Conservation (phyloP, 2,797 vertebrate genomes). For the Todus mexicanus region DNA sequence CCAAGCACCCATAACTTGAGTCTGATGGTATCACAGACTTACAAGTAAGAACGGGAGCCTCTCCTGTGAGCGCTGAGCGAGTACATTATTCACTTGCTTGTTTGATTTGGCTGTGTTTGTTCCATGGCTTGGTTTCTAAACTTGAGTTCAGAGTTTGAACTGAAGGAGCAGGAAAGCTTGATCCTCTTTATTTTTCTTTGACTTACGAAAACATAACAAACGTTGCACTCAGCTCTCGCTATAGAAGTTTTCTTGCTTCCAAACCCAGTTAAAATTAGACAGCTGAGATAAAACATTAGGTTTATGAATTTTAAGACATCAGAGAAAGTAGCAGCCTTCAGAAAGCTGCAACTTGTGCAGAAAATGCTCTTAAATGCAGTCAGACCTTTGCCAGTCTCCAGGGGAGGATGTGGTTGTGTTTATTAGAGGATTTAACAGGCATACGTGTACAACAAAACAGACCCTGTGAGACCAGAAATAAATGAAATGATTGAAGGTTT, state of each 20-base stretch:
- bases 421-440: background rate
- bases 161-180: background rate
- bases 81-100: background rate
- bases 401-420: background rate
- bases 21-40: background rate
- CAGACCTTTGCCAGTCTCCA: background rate
- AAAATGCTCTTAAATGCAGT: background rate
- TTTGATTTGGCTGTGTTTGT: background rate
- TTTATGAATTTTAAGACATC: background rate
- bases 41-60: background rate
- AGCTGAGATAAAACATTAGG: background rate
- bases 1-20: background rate
- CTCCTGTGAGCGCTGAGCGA: background rate
- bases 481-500: background rate
- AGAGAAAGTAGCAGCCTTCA: background rate
- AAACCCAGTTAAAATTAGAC: background rate
- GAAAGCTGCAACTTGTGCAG: background rate
- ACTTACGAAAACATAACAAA: background rate
- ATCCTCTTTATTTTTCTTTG: background rate
- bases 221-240: background rate
- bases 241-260: background rate
- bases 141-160: background rate
- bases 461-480: background rate
- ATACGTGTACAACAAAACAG: background rate
- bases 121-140: background rate